Evolutionary conservation across 2,888 invertebrate species (phyloP).

Genomic region (Philonicus albiceps): DNA sequence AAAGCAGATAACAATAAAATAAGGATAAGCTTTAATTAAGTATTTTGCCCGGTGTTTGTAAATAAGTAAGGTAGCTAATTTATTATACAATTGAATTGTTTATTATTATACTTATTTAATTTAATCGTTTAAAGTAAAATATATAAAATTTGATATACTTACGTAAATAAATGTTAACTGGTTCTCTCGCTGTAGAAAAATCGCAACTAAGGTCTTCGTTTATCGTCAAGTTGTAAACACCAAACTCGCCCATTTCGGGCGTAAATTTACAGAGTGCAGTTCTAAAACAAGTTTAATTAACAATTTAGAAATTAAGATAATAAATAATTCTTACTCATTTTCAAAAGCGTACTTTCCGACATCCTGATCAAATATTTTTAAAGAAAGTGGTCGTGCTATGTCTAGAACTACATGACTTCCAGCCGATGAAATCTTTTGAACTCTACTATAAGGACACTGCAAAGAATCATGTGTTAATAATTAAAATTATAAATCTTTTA

Average conservation of each 20-base stretch:
- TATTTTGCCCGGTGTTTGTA: neutral
- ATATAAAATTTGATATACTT: slow-evolving; percentile 62
- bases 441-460: slow-evolving; percentile 72
- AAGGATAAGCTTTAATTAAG: neutral
- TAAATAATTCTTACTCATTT: slow-evolving; percentile 55
- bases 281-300: slow-evolving; percentile 57
- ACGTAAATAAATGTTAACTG: slow-evolving; percentile 78
- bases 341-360: slow-evolving; percentile 64
- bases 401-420: slow-evolving; percentile 63
- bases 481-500: neutral
- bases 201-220: slow-evolving; percentile 65
- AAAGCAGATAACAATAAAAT: neutral
- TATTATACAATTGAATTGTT: too few species aligned
- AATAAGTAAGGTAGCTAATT: neutral
- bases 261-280: slow-evolving; percentile 69
- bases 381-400: slow-evolving; percentile 66
- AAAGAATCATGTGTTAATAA: neutral
- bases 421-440: slow-evolving; percentile 60
- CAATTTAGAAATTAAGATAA: neutral
- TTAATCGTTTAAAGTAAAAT: slow-evolving; percentile 47
- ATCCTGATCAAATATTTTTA: slow-evolving; percentile 67
- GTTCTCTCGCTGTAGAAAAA: slow-evolving; percentile 68
- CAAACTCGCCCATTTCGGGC: slow-evolving; percentile 72
- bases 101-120: neutral
- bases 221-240: slow-evolving; percentile 72